Percentiles rank a stretch among this genome's conserved stretches.
Evolutionary conservation across 2,888 invertebrate genomes (phyloP).

Genomic region (Chloroclystis v-ata): DNA sequence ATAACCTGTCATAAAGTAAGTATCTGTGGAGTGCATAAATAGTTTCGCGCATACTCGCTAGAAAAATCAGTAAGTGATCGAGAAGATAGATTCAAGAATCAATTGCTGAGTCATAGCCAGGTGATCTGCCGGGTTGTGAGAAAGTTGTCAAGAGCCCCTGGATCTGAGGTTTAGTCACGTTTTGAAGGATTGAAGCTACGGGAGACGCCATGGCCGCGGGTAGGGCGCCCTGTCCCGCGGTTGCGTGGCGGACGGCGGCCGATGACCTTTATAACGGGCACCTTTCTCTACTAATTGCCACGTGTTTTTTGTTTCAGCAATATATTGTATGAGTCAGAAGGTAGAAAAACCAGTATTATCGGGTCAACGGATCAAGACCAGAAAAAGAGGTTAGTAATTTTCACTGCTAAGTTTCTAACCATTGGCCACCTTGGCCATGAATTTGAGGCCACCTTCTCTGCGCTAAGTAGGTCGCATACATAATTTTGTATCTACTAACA

Average conservation of each 20-base stretch:
- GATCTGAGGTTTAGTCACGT: slow-evolving; percentile 39
- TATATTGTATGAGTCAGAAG: slow-evolving; percentile 99
- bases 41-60: slow-evolving; percentile 42
- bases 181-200: slow-evolving; percentile 46
- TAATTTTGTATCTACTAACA: background rate
- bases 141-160: slow-evolving; percentile 33
- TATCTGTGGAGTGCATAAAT: slow-evolving; percentile 52
- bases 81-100: slow-evolving; percentile 29
- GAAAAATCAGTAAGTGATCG: slow-evolving; percentile 32
- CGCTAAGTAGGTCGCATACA: slow-evolving; percentile 24
- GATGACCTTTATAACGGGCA: slow-evolving; percentile 61
- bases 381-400: slow-evolving; percentile 94
- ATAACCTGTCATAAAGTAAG: slow-evolving; percentile 78
- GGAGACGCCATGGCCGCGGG: slow-evolving; percentile 49
- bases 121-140: slow-evolving; percentile 38
- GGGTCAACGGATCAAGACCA: slow-evolving; percentile 99
- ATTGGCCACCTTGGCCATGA: slow-evolving; percentile 39
- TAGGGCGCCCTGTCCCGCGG: slow-evolving; percentile 37
- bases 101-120: slow-evolving; percentile 47
- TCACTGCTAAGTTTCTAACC: slow-evolving; percentile 30
- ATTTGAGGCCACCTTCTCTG: slow-evolving; percentile 9
- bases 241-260: slow-evolving; percentile 50
- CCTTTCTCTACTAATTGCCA: slow-evolving; percentile 63
- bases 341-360: slow-evolving; percentile 99
- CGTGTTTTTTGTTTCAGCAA: slow-evolving; percentile 82